Evolutionary conservation across 2,888 invertebrate genomes (phyloP), one percentile per base, ranked within the genome.

Genomic region (Diploptera punctata): DNA sequence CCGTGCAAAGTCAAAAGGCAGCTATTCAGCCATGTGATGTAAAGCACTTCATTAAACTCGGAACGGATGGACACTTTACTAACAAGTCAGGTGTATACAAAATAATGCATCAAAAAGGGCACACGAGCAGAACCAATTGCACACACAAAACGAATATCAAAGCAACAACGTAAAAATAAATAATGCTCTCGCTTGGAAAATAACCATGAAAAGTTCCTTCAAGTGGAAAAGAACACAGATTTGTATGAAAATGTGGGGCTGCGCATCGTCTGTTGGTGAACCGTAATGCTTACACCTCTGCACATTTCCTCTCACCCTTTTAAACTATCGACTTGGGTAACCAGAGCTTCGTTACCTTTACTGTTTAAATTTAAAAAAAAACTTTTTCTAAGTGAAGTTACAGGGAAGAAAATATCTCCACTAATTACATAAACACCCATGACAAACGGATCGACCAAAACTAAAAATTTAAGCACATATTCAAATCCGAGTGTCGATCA

Each of bases 51-150:
- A 52, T 52, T 18, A 52, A 18, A 52, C 52, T 7, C 44, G 24
- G 52, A 18, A 52, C n/a, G 52, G 52, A 24, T 52, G 52, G 24
- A 24, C 24, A 52, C 52, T 52, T 52, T 24, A 24, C 24, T 21
- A 52, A 5, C 49, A 19, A 52, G 52, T 52, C 52, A n/a, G 52
- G 52, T 52, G 52, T 52, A n/a, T 24, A 9, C 47, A n/a, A 19
- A 19, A 5, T 47, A 47, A 47, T 24, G 3, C 52, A 21, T 52
- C 52, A 52, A 21, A 47, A 52, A 9, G 52, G 3, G 52, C 24
- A 52, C 21, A 19, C 62, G 43, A 43, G 43, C 62, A 62, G 62
- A 62, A 62, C 13, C 19, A 62, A 62, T 16, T 62, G 21, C 62
- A 61, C 33, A 61, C 10, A 33, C n/a, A 33, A 33, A 33, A 61